These are phyloP conservation scores for Drosophila bipectinata DNA, from an alignment of 1,140 invertebrate genomes.

Conservation along the genomic window DNA sequence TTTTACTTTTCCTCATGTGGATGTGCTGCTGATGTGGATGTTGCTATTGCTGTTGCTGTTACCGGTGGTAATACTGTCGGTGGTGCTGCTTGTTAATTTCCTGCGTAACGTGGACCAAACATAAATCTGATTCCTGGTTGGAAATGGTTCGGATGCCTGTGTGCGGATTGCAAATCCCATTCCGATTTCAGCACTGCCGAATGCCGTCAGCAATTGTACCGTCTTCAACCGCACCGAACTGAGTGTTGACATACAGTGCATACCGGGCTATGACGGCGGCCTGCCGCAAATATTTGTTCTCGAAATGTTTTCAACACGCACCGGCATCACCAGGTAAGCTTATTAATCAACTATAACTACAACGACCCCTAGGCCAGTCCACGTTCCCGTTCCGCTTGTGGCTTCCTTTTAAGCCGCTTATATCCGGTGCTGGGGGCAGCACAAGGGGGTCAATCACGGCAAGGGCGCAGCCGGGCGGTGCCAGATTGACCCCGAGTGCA, in stretches of 20 bases:
- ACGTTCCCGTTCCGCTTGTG: not conserved
- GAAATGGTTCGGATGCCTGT: conserved; percentile 10
- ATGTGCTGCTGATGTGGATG: not conserved
- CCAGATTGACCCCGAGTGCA: conserved; percentile 24
- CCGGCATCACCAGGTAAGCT: conserved; percentile 82
- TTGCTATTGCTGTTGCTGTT: no score
- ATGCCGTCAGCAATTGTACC: conserved; percentile 89
- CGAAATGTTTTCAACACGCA: conserved; percentile 86
- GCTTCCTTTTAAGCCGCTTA: conserved; percentile 66
- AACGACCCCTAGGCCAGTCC: conserved; percentile 17
- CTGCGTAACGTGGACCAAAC: conserved; percentile 42
- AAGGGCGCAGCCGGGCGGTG: not conserved
- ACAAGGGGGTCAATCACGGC: conserved; percentile 1
- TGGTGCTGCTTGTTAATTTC: conserved; percentile 56
- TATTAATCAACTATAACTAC: conserved; percentile 73
- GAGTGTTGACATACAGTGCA: conserved; percentile 90
- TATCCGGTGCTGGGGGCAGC: conserved; percentile 16
- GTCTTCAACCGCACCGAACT: conserved; percentile 89
- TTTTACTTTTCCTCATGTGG: conserved; percentile 29
- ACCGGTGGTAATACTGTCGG: no score
- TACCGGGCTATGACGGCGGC: conserved; percentile 91
- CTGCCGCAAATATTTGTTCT: conserved; percentile 90
- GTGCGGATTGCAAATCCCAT: conserved; percentile 38
- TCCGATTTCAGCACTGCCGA: conserved; percentile 87
- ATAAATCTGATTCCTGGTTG: conserved; percentile 55